Evolutionary conservation across 2,888 invertebrate genomes (phyloP), one percentile per base, ranked within the genome.

Genomic region (Sarcophaga variegata): DNA sequence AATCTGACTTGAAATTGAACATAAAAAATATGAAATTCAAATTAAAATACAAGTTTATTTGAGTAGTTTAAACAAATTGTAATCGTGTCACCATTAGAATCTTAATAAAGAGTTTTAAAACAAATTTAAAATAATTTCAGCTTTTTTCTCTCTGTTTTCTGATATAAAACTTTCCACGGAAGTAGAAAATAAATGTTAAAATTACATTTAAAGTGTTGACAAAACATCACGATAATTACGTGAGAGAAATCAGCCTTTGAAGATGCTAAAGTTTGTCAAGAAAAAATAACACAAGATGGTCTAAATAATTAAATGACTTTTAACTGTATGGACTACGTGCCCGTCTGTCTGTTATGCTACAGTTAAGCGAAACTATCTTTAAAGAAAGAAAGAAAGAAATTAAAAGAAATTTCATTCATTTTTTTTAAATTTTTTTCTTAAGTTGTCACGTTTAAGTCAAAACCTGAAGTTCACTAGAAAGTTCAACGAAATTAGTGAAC

Each of bases 241-340:
- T 81, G 77, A 81, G 85, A 63, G 85, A 85, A 85, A 85, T 4
- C 17, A 60, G 49, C 45, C 22, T 64, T 37, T n/a, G 63, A 75
- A 79, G 74, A 83, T 83, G 83, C 79, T 70, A 25, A 83, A 81
- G 12, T 71, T 66, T 71, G 17, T 54, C 54, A 54, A 54, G 4
- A 49, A 14, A 49, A 49, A 49, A 12, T 27, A 27, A 37, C 6
- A 37, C 37, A 37, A 80, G 37, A 64, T 70, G 69, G 69, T 60
- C 74, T 74, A 71, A 76, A 80, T 86, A 12, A 77, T 63, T 37
- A 37, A 37, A 74, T 77, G 81, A 74, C 77, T 64, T 64, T 83
- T 59, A 80, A 69, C 25, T 54, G 37, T 37, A 37, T 10, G 8
- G 37, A 0, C 37, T 37, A 37, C 37, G 37, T 37, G 8, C 10